phyloP scores from a whole-genome alignment of 92 coral and sea anemone genomes.

The Epizoanthus scotinus region DNA sequence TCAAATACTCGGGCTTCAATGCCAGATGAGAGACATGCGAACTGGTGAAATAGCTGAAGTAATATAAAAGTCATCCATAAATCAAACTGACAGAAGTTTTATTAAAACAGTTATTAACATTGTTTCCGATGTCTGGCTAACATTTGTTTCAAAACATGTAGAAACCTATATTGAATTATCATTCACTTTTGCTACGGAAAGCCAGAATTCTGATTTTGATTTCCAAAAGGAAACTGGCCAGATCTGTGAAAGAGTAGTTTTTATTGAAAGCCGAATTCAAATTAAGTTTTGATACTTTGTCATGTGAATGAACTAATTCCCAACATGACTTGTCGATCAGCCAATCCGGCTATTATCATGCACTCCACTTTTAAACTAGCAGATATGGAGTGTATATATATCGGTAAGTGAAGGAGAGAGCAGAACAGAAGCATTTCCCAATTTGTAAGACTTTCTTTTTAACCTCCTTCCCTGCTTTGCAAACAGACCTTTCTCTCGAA shows the following conservation, averaged over 20 bases:
- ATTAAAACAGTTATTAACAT: constrained; percentile 4
- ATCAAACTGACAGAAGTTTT: constrained; percentile 36
- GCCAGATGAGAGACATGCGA: not conserved
- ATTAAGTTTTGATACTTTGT: not conserved
- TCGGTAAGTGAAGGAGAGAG: not conserved
- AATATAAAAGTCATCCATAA: constrained; percentile 19
- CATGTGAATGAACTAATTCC: not conserved
- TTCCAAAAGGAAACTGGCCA: not conserved
- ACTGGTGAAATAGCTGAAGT: not conserved
- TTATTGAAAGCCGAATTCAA: not conserved
- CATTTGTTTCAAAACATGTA: not conserved
- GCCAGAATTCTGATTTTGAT: not conserved
- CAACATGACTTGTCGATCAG: not conserved
- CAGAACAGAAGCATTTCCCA: not conserved
- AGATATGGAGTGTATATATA: too few relatives aligned
- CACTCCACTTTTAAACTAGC: not conserved
- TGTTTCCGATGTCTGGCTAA: not conserved
- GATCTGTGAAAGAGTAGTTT: not conserved
- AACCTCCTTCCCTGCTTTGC: not conserved
- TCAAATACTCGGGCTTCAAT: not conserved
- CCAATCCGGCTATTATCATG: not conserved
- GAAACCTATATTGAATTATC: constrained; percentile 1
- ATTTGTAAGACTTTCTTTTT: not conserved
- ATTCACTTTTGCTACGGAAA: not conserved
- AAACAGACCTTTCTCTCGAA: constrained; percentile 6